A percentile compares a stretch with the other conserved stretches of the same genome.
Conservation (phyloP, 2,797 vertebrate genomes). For the Hemitrygon akajei region DNA sequence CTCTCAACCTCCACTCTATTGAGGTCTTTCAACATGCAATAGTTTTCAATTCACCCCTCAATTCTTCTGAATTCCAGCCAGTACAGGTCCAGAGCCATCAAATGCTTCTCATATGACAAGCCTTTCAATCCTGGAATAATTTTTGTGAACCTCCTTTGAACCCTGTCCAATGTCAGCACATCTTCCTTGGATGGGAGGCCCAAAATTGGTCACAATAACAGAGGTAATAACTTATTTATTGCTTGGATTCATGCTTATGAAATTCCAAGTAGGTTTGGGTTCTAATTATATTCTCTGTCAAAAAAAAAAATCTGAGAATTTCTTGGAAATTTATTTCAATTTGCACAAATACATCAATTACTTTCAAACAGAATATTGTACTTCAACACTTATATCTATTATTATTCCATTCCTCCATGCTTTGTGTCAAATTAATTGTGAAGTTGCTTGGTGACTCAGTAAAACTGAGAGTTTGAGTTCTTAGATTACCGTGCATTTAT, state of each 20-base stretch:
- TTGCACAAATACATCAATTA: conserved; percentile 3
- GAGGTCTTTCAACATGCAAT: too few species aligned
- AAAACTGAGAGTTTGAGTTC: conserved; percentile 15
- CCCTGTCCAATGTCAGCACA: too few species aligned
- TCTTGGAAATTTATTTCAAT: conserved; percentile 16
- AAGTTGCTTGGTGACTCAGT: conserved; percentile 3
- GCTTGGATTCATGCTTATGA: background rate
- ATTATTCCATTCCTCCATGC: background rate
- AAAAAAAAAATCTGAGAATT: background rate
- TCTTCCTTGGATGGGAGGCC: too few species aligned
- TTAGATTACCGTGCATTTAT: background rate
- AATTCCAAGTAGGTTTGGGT: background rate
- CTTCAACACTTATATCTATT: background rate
- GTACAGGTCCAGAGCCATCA: too few species aligned
- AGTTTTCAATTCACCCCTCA: too few species aligned
- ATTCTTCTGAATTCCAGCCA: too few species aligned
- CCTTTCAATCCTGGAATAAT: too few species aligned
- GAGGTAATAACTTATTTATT: background rate
- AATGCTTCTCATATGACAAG: too few species aligned
- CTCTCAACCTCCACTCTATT: too few species aligned
- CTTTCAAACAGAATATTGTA: conserved; percentile 11
- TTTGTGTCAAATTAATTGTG: conserved; percentile 29
- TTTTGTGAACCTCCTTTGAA: too few species aligned
- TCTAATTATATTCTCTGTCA: conserved; percentile 17
- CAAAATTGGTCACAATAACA: background rate